phyloP scores from a whole-genome alignment of 1,140 invertebrate genomes.

The Pararge aegeria region DNA sequence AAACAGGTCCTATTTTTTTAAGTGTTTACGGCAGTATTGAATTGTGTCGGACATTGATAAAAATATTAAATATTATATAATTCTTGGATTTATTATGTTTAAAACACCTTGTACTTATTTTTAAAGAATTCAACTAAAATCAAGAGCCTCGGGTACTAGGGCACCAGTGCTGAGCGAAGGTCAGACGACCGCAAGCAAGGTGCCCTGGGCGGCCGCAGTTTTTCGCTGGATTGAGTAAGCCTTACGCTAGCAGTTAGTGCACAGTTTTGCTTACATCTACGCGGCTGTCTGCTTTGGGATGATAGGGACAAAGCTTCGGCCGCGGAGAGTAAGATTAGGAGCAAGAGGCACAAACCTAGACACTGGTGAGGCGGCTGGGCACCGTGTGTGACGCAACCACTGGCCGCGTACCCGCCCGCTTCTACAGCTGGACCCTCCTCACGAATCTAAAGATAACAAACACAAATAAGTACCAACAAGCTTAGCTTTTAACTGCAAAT shows the following conservation, averaged over 20 bases:
- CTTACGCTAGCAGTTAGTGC: conserved; percentile 60
- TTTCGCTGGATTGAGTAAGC: conserved; percentile 2
- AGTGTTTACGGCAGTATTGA: conserved; percentile 30
- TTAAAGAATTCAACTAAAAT: conserved; percentile 65
- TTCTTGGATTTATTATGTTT: conserved; percentile 16
- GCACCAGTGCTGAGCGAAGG: conserved; percentile 26
- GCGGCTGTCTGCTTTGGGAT: conserved; percentile 38
- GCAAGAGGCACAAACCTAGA: conserved; percentile 72
- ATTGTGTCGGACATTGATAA: conserved; percentile 17
- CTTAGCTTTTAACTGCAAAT: neutral
- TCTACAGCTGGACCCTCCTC: conserved; percentile 46
- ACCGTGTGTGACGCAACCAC: conserved; percentile 48
- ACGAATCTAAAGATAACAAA: conserved; percentile 44
- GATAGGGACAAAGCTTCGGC: conserved; percentile 36
- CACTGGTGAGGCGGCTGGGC: conserved; percentile 49
- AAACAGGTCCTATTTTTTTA: conserved; percentile 4
- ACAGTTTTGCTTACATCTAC: conserved; percentile 45
- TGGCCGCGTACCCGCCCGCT: conserved; percentile 35
- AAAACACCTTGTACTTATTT: conserved; percentile 64
- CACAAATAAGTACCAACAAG: neutral
- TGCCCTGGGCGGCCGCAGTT: conserved; percentile 29
- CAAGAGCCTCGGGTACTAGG: conserved; percentile 52
- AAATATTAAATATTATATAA: conserved; percentile 18
- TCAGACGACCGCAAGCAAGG: conserved; percentile 47
- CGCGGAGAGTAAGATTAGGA: conserved; percentile 50